Evolutionary conservation across 1,140 invertebrate species (phyloP).

Genomic region (Nylanderia fulva): DNA sequence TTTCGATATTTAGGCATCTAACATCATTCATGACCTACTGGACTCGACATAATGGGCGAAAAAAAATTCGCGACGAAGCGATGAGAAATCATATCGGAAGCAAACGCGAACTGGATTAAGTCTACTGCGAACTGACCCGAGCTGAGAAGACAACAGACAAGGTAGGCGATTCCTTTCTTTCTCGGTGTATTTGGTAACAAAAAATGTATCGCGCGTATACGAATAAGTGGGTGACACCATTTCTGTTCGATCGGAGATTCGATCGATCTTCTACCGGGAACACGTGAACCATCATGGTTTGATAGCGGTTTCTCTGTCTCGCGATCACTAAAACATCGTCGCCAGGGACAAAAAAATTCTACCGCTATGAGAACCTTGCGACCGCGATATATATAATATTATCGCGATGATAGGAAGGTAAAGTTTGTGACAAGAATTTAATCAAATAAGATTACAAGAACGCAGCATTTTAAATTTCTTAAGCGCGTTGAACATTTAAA

Average conservation of each 20-base stretch:
- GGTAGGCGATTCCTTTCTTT: slow-evolving; percentile 30
- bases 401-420: background rate
- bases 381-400: background rate
- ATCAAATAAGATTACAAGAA: background rate
- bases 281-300: slow-evolving; percentile 20
- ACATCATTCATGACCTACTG: background rate
- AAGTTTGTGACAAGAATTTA: background rate
- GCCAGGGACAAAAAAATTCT: background rate
- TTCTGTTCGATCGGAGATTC: slow-evolving; percentile 22
- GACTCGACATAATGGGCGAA: background rate
- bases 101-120: background rate
- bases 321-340: background rate
- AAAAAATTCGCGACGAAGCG: background rate
- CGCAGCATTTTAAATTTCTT: background rate
- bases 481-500: background rate
- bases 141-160: background rate
- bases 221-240: slow-evolving; percentile 49
- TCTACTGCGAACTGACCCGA: slow-evolving; percentile 19
- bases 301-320: slow-evolving; percentile 24
- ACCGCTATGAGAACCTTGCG: background rate
- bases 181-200: slow-evolving; percentile 12
- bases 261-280: slow-evolving; percentile 4
- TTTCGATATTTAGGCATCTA: background rate
- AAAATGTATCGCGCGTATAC: background rate
- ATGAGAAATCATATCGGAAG: slow-evolving; percentile 4